A percentile compares a stretch with the other conserved stretches of the same genome.
phyloP scores from a whole-genome alignment of 2,888 invertebrate genomes.

The Napeogenes sylphis region DNA sequence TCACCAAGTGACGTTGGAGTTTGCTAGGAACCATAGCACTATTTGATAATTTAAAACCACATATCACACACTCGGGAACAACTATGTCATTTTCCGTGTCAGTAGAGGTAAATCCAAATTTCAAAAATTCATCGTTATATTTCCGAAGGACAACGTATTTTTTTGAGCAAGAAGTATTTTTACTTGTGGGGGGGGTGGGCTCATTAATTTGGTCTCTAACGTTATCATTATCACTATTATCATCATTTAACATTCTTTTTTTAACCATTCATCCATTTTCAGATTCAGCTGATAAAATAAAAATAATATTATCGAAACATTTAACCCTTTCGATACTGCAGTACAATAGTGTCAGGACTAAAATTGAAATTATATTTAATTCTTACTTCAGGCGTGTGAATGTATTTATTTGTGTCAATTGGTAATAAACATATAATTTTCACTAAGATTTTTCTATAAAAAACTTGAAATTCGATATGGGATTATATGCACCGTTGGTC shows the following conservation, averaged over 20 bases:
- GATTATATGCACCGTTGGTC: no score
- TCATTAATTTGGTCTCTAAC: slow-evolving; percentile 18
- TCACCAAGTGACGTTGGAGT: slow-evolving; percentile 10
- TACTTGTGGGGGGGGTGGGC: slow-evolving; percentile 16
- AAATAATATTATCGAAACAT: slow-evolving; percentile 3
- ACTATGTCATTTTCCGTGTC: slow-evolving; percentile 20
- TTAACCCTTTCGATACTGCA: no score
- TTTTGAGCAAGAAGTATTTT: slow-evolving; percentile 20
- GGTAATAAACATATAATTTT: no score
- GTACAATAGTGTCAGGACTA: not conserved
- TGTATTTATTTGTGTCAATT: no score
- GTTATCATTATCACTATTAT: slow-evolving; percentile 19
- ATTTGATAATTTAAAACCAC: slow-evolving; percentile 19
- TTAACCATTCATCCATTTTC: slow-evolving; percentile 22
- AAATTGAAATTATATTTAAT: not conserved
- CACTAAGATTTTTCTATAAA: no score
- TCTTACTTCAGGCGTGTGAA: no score
- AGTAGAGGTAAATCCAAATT: slow-evolving; percentile 12
- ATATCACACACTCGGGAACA: slow-evolving; percentile 18
- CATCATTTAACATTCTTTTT: slow-evolving; percentile 14
- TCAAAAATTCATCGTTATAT: slow-evolving; percentile 3
- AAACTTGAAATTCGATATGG: no score
- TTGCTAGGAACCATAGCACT: slow-evolving; percentile 24
- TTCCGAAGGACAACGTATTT: slow-evolving; percentile 14
- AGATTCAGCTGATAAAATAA: slow-evolving; percentile 15